Conservation (phyloP, 2,113 vertebrate genomes). For the Micromys minutus region DNA sequence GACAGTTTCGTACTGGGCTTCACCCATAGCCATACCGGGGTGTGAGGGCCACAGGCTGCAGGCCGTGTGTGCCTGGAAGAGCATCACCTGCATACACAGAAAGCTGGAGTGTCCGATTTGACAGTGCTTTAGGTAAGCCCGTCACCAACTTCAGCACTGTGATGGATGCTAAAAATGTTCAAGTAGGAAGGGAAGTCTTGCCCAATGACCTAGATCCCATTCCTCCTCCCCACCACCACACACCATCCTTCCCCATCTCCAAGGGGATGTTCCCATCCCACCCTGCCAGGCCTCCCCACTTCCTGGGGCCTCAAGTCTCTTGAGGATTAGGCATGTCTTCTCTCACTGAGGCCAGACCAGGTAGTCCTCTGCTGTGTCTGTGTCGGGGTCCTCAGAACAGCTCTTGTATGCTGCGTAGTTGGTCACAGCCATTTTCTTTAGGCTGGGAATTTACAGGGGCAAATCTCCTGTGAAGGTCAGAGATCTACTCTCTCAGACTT, state of each 20-base stretch:
- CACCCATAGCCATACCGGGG: neutral
- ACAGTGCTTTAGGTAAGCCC: neutral
- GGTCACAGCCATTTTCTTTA: no score
- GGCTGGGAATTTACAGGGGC: neutral
- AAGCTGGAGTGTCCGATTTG: fast-evolving
- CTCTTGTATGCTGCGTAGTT: no score
- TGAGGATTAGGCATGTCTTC: no score
- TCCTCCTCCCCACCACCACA: no score
- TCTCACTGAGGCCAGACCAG: no score
- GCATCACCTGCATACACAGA: neutral
- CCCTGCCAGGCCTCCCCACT: no score
- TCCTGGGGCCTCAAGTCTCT: no score
- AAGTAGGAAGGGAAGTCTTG: neutral
- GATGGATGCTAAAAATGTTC: neutral
- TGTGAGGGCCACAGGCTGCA: neutral
- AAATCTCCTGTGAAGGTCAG: neutral
- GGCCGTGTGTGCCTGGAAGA: neutral
- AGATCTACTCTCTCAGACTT: neutral
- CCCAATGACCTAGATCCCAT: no score
- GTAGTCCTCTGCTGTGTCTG: no score
- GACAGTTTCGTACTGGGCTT: neutral
- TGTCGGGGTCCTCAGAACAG: no score
- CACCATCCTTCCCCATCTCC: no score
- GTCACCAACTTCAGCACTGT: neutral
- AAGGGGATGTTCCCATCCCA: no score